Conservation (phyloP, 2,797 vertebrate species). For the Macropodus opercularis region DNA sequence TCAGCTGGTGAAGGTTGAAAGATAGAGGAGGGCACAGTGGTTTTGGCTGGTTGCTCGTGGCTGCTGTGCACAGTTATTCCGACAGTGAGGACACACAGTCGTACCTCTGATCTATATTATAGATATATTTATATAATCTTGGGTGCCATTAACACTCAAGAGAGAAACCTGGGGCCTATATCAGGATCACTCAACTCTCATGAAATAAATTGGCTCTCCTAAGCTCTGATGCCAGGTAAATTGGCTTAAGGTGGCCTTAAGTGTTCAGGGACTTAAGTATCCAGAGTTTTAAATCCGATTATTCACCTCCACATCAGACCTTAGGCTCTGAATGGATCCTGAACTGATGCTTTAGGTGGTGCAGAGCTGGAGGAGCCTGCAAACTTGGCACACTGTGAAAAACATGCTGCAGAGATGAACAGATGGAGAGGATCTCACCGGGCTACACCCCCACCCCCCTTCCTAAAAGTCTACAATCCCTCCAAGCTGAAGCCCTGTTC, state of each 20-base stretch:
- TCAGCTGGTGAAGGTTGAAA: conserved; percentile 39
- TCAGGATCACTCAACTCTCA: conserved; percentile 68
- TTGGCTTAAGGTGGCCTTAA: conserved; percentile 83
- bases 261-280: conserved; percentile 77
- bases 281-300: conserved; percentile 81
- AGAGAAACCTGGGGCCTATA: conserved; percentile 57
- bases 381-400: conserved; percentile 56
- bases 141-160: conserved; percentile 67
- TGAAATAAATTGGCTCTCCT: conserved; percentile 80
- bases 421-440: conserved; percentile 70
- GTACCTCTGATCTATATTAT: conserved; percentile 17
- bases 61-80: conserved; percentile 38
- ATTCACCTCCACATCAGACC: conserved; percentile 77
- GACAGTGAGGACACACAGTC: conserved; percentile 60
- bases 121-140: conserved; percentile 60
- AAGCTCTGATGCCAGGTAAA: conserved; percentile 81
- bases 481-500: conserved; percentile 45
- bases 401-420: conserved; percentile 60
- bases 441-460: conserved; percentile 40
- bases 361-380: conserved; percentile 41
- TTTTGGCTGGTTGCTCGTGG: conserved; percentile 37
- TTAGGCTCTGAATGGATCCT: conserved; percentile 66
- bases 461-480: conserved; percentile 56
- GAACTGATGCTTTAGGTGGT: conserved; percentile 45
- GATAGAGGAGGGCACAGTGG: conserved; percentile 28